phyloP scores from a whole-genome alignment of 2,888 invertebrate genomes.

The Agrochola lota region DNA sequence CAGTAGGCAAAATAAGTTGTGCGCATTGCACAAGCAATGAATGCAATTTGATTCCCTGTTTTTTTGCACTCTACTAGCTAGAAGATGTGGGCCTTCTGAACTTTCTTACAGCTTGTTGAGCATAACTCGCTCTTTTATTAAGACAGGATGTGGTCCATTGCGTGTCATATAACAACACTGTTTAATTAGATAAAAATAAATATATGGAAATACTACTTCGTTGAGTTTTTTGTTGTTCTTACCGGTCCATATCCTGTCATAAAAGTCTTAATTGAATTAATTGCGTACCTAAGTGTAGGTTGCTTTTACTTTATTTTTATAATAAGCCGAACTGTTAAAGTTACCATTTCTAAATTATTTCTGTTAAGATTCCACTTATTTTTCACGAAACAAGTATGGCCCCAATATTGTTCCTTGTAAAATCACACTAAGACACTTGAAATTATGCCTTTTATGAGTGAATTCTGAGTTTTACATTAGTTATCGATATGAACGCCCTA shows the following conservation, averaged over 20 bases:
- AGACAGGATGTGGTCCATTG: slow-evolving; percentile 58
- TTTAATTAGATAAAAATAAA: slow-evolving; percentile 52
- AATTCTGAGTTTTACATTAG: not conserved
- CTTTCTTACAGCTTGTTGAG: not conserved
- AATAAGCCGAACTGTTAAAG: not conserved
- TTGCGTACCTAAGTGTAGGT: slow-evolving; percentile 13
- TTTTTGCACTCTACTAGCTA: too few relatives aligned
- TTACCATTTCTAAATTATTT: not conserved
- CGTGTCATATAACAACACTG: slow-evolving; percentile 48
- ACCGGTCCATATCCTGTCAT: slow-evolving; percentile 5
- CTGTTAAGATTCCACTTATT: not conserved
- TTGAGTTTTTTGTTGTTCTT: slow-evolving; percentile 14
- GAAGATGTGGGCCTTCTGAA: slow-evolving; percentile 25
- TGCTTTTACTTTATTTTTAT: slow-evolving; percentile 19
- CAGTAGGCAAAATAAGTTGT: not conserved
- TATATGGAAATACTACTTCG: slow-evolving; percentile 44
- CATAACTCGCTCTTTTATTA: slow-evolving; percentile 37
- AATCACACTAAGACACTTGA: not conserved
- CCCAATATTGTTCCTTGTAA: not conserved
- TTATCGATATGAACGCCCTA: not conserved
- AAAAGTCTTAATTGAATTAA: slow-evolving; percentile 29
- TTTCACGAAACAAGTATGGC: slow-evolving; percentile 7
- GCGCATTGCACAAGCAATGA: not conserved
- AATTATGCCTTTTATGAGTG: not conserved
- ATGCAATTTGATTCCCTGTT: not conserved